phyloP scores from a whole-genome alignment of 2,888 invertebrate species.

The Epinotia nisella region DNA sequence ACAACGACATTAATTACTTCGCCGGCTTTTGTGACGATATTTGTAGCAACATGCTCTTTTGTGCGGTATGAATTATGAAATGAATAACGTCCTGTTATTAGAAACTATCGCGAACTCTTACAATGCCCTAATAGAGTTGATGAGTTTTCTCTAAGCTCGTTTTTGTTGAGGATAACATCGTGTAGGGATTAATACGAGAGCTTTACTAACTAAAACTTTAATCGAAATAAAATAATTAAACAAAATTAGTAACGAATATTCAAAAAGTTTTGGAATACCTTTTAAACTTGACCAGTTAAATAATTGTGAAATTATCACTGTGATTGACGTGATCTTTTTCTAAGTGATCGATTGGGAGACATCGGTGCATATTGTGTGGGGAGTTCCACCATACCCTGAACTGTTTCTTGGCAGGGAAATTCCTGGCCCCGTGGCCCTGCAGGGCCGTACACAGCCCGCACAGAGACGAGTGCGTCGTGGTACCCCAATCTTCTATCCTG shows the following conservation, averaged over 20 bases:
- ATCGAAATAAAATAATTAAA: conserved; percentile 34
- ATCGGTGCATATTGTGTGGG: conserved; percentile 60
- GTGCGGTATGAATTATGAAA: conserved; percentile 74
- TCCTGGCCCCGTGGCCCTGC: conserved; percentile 48
- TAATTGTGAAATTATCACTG: conserved; percentile 43
- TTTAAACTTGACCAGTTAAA: neutral
- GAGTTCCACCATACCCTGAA: conserved; percentile 70
- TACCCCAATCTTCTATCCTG: conserved; percentile 49
- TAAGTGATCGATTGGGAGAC: conserved; percentile 55
- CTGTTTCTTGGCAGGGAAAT: conserved; percentile 51
- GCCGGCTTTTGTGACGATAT: conserved; percentile 73
- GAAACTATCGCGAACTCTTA: conserved; percentile 71
- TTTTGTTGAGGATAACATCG: conserved; percentile 12
- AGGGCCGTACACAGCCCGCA: conserved; percentile 63
- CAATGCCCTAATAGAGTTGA: conserved; percentile 56
- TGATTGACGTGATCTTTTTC: conserved; percentile 51
- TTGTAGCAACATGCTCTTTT: conserved; percentile 81
- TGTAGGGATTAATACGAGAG: neutral
- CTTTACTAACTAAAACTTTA: conserved; percentile 33
- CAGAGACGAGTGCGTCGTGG: conserved; percentile 53
- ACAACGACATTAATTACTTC: conserved; percentile 77
- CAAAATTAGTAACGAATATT: conserved; percentile 24
- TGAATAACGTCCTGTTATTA: conserved; percentile 73
- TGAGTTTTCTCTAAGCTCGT: conserved; percentile 65
- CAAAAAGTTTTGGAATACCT: neutral